These are phyloP conservation scores for Phocoena sinus DNA, from an alignment of 2,113 vertebrate genomes.

Conservation along the genomic window DNA sequence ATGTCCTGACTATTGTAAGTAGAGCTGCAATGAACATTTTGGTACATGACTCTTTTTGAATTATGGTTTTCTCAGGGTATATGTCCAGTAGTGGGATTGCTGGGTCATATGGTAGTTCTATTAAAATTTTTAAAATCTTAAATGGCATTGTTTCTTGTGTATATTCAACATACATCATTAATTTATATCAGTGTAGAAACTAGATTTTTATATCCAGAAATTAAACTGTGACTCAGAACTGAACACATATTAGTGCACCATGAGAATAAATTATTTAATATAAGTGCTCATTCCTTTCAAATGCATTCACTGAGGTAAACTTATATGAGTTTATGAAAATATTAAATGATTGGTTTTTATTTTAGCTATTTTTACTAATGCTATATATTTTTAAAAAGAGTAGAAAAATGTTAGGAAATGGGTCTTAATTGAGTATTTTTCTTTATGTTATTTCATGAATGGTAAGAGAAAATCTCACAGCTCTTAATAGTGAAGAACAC, in stretches of 20 bases:
- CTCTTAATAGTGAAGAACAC: not conserved
- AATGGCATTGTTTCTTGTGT: not conserved
- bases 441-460: not conserved
- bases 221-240: not conserved
- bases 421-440: not conserved
- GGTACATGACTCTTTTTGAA: too few relatives aligned
- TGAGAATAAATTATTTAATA: not conserved
- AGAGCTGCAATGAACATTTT: too few relatives aligned
- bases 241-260: not conserved
- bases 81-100: too few relatives aligned
- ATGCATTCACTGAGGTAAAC: not conserved
- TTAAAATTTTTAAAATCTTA: not conserved
- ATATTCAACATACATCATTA: not conserved
- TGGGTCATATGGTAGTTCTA: too few relatives aligned
- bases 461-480: not conserved
- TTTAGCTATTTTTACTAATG: not conserved
- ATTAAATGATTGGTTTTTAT: not conserved
- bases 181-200: not conserved
- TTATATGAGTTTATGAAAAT: not conserved
- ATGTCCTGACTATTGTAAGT: too few relatives aligned
- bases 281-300: slow-evolving; percentile 51
- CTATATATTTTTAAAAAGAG: not conserved
- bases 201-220: not conserved
- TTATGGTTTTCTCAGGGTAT: too few relatives aligned
- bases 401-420: not conserved